phyloP scores from a whole-genome alignment of 2,113 vertebrate genomes.

The Otocyon megalotis region DNA sequence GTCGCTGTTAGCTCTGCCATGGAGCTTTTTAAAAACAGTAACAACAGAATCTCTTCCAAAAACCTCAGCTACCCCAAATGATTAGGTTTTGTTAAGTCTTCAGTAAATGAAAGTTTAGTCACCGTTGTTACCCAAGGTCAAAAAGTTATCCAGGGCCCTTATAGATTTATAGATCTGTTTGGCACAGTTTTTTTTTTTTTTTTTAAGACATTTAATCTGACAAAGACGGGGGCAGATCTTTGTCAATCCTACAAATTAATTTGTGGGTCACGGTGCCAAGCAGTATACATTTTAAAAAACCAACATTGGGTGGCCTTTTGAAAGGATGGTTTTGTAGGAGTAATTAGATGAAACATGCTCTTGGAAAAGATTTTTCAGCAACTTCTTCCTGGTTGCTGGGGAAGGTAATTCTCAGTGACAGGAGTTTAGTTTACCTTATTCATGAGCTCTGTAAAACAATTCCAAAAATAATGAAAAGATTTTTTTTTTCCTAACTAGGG shows the following conservation, averaged over 20 bases:
- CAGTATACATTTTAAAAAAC: slow-evolving; percentile 71
- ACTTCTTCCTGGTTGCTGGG: slow-evolving; percentile 37
- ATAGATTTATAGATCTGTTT: neutral
- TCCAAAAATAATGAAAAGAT: slow-evolving; percentile 77
- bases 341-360: slow-evolving; percentile 66
- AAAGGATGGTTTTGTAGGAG: slow-evolving; percentile 73
- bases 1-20: neutral
- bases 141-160: neutral
- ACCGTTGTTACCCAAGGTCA: slow-evolving; percentile 42
- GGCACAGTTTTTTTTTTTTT: neutral
- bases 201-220: neutral
- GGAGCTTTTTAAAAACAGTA: slow-evolving; percentile 32
- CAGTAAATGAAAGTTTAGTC: slow-evolving; percentile 26
- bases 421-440: slow-evolving; percentile 72
- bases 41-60: slow-evolving; percentile 34
- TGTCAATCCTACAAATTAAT: slow-evolving; percentile 17
- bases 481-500: slow-evolving; percentile 58
- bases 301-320: slow-evolving; percentile 72
- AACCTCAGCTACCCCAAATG: slow-evolving; percentile 7
- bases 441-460: slow-evolving; percentile 78
- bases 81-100: slow-evolving; percentile 33
- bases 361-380: slow-evolving; percentile 52
- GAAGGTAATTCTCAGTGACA: slow-evolving; percentile 76
- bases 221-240: neutral
- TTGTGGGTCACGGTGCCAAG: neutral